These are phyloP conservation scores for Phoronis australis DNA, from an alignment of 2,888 invertebrate genomes.

Conservation along the genomic window DNA sequence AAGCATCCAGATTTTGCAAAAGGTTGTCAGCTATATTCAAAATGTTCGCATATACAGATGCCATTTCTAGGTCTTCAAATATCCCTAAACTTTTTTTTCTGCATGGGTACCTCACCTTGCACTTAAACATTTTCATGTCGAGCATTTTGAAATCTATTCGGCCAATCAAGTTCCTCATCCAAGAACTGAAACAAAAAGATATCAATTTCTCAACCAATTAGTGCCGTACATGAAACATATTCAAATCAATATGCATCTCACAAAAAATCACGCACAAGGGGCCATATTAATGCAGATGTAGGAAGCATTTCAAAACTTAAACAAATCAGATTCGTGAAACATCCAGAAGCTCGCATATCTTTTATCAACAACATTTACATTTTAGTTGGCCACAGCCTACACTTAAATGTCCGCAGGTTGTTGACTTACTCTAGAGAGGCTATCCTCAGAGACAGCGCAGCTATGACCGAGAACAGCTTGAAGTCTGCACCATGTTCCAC, in stretches of 20 bases:
- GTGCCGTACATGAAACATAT: too few relatives aligned
- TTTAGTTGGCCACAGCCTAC: too few relatives aligned
- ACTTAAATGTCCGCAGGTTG: neutral
- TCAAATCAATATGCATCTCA: too few relatives aligned
- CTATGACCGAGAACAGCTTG: conserved; percentile 43
- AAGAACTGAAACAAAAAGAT: conserved; percentile 29
- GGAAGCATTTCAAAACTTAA: too few relatives aligned
- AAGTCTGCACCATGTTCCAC: conserved; percentile 39
- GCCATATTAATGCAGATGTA: too few relatives aligned
- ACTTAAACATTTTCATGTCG: conserved; percentile 44
- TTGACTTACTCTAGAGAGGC: conserved; percentile 40
- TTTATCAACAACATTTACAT: too few relatives aligned
- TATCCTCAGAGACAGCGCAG: conserved; percentile 45
- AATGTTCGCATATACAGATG: neutral
- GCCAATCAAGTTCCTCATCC: conserved; percentile 42
- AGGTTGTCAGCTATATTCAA: too few relatives aligned
- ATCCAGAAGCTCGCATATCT: too few relatives aligned
- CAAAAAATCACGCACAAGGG: too few relatives aligned
- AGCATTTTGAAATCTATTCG: conserved; percentile 37
- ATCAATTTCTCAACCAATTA: too few relatives aligned
- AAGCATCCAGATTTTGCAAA: too few relatives aligned
- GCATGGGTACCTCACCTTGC: conserved; percentile 36
- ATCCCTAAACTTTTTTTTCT: neutral
- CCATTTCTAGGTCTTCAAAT: neutral
- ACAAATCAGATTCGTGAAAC: too few relatives aligned